Base-by-base conservation (phyloP, 2,888 invertebrate genomes). In the Agrilus biguttatus region DNA sequence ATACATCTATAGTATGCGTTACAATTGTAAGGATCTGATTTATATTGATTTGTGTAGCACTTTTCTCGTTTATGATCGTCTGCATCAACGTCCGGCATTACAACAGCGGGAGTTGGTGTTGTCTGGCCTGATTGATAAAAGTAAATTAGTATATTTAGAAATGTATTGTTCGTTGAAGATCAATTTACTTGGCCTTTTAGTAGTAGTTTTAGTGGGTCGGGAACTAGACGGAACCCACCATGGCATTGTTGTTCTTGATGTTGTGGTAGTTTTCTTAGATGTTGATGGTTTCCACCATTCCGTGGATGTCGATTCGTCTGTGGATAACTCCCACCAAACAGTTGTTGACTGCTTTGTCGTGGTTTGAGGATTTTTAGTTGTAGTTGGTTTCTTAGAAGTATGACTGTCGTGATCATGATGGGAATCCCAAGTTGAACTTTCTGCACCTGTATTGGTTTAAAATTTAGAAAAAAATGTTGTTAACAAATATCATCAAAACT, bases 1-100 rank as follows among this genome's bases (percentile, higher is more conserved):
- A 84, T 74, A 55, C 90, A 90, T 52, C 84, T 76, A 51, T 80
- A 77, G 60, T 85, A 90, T 0, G 78, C 74, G 44, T 76, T 79
- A 56, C 90, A 90, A 55, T 84, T 81, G 0, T 63, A 65, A 0
- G 76, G 71, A 45, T 85, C 82, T 0, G 78, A 67, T 37, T 68
- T n/a, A 50, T 74, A 71, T 47, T 70, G 63, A 1, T 72, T 72
- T 2, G 60, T 52, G 41, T 54, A 57, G 45, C 74, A 75, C 2
- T 62, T 51, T n/a, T 51, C 33, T 7, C 61, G 55, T 39, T 51
- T 53, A 14, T 71, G 69, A 32, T 45, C 42, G n/a, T 53, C 49
- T 13, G 57, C 56, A 8, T 58, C 53, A 47, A 62, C 62, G 37
- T 72, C 65, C 8, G 72, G 71, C 50, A 70, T 71, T 49, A 68